Evolutionary conservation across 2,113 vertebrate genomes (phyloP), one percentile per base, ranked within the genome.

Genomic region (Notothenia coriiceps): DNA sequence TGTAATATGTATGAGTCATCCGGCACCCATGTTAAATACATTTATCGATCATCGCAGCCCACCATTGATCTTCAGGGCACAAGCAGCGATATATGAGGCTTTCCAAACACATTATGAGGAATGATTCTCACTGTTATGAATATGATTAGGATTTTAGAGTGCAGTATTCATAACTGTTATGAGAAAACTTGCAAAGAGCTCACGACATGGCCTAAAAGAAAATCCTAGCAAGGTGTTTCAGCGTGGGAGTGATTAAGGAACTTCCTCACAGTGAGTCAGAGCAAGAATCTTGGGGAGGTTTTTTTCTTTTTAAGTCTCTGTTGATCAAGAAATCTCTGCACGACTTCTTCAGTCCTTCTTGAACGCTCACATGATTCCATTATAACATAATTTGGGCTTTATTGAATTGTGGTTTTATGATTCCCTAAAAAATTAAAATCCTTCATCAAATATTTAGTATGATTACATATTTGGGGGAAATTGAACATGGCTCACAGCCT

Each of bases 1-100:
- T 82, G 74, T 87, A 86, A 77, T 81, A 88, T 84, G 76, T 68
- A 87, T 57, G 84, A 85, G 74, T 86, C 80, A 78, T 68, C 83
- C 67, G 70, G 86, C 71, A 64, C 11, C 69, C 70, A 59, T 66
- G 61, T 59, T 80, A 85, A 91, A 90, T 75, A 84, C 57, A 49
- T 77, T 59, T 88, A 91, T 92, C 59, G 81, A 86, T 86, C 43
- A 78, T 33, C 5, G 35, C 33, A 33, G 54, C 56, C 10, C 11
- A 60, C 67, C 65, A 25, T 46, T 11, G 60, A 65, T 86, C 80
- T 86, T 81, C 64, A 51, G 33, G 63, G 54, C 64, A 71, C 67
- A 44, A 0, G 1, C 29, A 4, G 22, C 15, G 5, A 68, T 70
- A 85, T 74, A 72, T 66, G 66, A 74, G 44, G 57, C 70, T 75